Percentiles rank a stretch among this genome's conserved stretches.
Conservation (phyloP, 2,888 invertebrate genomes). For the Oligia latruncula region DNA sequence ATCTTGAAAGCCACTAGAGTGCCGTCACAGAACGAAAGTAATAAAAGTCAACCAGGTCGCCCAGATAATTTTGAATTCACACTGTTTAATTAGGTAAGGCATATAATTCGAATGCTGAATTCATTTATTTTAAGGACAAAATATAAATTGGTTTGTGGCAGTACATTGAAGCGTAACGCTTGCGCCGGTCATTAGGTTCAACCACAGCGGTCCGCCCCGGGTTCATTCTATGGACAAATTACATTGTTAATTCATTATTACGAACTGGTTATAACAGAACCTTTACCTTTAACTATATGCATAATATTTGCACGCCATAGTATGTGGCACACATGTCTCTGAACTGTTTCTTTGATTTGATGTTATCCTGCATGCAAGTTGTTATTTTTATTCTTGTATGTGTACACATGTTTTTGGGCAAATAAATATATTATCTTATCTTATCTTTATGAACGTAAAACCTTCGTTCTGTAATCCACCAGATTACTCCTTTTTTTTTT, state of each 20-base stretch:
- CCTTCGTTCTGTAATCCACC: slow-evolving; percentile 34
- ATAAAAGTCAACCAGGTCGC: slow-evolving; percentile 28
- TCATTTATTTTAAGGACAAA: slow-evolving; percentile 68
- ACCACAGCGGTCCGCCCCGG: slow-evolving; percentile 68
- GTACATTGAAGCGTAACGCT: slow-evolving; percentile 69
- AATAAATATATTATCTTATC: no score
- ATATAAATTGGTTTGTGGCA: slow-evolving; percentile 75
- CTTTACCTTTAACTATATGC: slow-evolving; percentile 13
- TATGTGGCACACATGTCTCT: no score
- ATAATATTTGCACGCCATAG: no score
- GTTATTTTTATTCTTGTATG: no score
- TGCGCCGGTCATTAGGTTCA: slow-evolving; percentile 72
- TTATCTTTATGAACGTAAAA: not conserved
- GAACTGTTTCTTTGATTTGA: no score
- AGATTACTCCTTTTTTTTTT: not conserved
- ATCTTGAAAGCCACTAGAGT: slow-evolving; percentile 4
- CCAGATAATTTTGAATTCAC: slow-evolving; percentile 29
- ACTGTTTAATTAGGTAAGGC: slow-evolving; percentile 54
- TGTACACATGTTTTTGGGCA: no score
- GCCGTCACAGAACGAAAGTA: slow-evolving; percentile 3
- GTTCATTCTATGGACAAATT: slow-evolving; percentile 73
- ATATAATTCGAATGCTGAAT: slow-evolving; percentile 52
- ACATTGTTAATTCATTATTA: slow-evolving; percentile 76
- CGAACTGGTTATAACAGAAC: slow-evolving; percentile 60
- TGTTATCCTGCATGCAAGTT: no score